A percentile compares a stretch with the other conserved stretches of the same genome.
These are phyloP conservation scores for Cuculus canorus DNA, from an alignment of 2,797 vertebrate genomes.

Conservation along the genomic window DNA sequence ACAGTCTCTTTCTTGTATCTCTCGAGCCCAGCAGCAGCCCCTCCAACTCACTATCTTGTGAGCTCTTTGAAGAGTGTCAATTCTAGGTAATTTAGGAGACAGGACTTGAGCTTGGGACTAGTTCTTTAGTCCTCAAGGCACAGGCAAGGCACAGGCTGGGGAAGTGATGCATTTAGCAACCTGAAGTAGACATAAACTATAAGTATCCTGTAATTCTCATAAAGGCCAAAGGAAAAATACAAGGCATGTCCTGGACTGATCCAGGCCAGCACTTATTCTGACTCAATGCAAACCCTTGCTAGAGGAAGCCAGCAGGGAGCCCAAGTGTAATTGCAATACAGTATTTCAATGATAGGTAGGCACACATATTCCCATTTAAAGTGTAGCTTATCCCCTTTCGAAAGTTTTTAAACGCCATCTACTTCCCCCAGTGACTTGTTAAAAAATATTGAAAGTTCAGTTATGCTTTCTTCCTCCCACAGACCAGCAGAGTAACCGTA, in stretches of 20 bases:
- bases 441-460: not conserved
- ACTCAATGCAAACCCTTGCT: not conserved
- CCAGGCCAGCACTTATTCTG: not conserved
- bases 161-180: not conserved
- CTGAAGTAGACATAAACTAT: not conserved
- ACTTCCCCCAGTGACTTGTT: not conserved
- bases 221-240: not conserved
- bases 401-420: not conserved
- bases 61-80: not conserved
- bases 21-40: not conserved
- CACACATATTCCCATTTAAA: not conserved
- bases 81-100: not conserved
- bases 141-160: not conserved
- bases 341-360: not conserved
- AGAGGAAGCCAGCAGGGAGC: not conserved
- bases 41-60: not conserved
- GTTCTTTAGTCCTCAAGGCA: not conserved
- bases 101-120: not conserved
- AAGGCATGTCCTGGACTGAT: not conserved
- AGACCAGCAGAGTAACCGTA: not conserved
- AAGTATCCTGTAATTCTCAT: not conserved
- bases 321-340: not conserved
- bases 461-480: not conserved
- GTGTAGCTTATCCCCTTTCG: not conserved
- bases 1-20: not conserved